Base-by-base conservation (phyloP, 1,140 invertebrate species). In the Sarcophaga peregrina region DNA sequence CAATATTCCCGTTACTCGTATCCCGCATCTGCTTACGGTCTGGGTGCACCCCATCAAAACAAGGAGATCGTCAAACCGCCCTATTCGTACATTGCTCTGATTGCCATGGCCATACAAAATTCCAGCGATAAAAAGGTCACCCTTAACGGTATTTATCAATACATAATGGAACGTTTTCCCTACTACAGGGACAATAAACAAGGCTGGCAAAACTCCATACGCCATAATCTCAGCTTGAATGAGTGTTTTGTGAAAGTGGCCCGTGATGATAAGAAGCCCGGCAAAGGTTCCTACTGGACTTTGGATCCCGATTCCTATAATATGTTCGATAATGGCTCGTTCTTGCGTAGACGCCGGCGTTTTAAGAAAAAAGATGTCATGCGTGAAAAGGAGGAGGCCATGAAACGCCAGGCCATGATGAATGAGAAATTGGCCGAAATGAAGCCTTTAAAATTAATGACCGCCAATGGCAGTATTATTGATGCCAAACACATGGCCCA, bases 311-410 rank as follows among this genome's bases (percentile, higher is more conserved):
- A 98, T 88, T 97, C 95, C 0, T 97, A 98, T 87, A 98, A 99
- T 90, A 99, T 99, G 98, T 99, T 99, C 91, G 98, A 99, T 87
- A 98, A 99, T 87, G 98, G 98, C 0, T 98, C 96, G 10, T 99
- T 98, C 89, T 91, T 98, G 83, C 92, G 98, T n/a, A 93, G 98
- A 10, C 92, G 97, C 52, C 92, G 97, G 83, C 94, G 97, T 5
- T 99, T 99, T 91, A 99, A 99, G 92, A 98, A 98, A 92, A 98
- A 98, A 89, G 97, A 98, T 89, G 96, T 95, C 0, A 86, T 96
- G 25, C 94, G 95, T 85, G 96, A 97, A 86, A 97, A 97, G 86
- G 96, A 97, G 85, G 96, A 97, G 86, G 95, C 95, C 0, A 84
- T 96, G 17, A 96, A 97, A 87, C 92, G 96, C 8, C 95, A 96